Conservation (phyloP, 1,140 invertebrate genomes). For the Mylabris phalerata region DNA sequence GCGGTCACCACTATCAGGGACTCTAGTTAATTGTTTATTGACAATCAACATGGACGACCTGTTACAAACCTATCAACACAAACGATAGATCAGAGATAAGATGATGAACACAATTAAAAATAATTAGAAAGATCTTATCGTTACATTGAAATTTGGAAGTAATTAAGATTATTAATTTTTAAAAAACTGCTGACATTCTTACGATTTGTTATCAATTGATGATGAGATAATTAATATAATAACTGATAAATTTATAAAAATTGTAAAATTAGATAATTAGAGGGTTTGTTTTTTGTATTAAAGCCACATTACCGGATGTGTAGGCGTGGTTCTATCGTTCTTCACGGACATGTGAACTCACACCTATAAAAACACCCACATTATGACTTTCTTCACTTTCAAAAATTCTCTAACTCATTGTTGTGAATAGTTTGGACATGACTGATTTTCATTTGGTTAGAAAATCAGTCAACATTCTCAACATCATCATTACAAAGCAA, state of each 20-base stretch:
- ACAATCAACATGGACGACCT: constrained; percentile 1
- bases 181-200: not conserved
- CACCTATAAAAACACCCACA: constrained; percentile 7
- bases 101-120: too few species aligned
- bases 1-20: constrained; percentile 5
- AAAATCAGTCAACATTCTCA: too few species aligned
- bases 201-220: too few species aligned
- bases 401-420: not conserved
- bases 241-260: not conserved
- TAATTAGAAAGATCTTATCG: too few species aligned
- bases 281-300: constrained; percentile 1
- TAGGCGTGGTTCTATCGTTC: constrained; percentile 14
- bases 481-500: too few species aligned
- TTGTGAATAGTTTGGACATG: too few species aligned
- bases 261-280: constrained; percentile 1
- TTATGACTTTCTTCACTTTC: constrained; percentile 8
- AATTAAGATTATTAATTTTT: too few species aligned
- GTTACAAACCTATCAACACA: too few species aligned
- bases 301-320: constrained; percentile 1
- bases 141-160: too few species aligned
- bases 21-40: constrained; percentile 27
- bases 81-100: too few species aligned
- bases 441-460: too few species aligned
- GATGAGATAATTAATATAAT: too few species aligned
- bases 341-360: constrained; percentile 17